Evolutionary conservation across 92 coral and sea anemone genomes (phyloP).

Genomic region (Siderastrea siderea): DNA sequence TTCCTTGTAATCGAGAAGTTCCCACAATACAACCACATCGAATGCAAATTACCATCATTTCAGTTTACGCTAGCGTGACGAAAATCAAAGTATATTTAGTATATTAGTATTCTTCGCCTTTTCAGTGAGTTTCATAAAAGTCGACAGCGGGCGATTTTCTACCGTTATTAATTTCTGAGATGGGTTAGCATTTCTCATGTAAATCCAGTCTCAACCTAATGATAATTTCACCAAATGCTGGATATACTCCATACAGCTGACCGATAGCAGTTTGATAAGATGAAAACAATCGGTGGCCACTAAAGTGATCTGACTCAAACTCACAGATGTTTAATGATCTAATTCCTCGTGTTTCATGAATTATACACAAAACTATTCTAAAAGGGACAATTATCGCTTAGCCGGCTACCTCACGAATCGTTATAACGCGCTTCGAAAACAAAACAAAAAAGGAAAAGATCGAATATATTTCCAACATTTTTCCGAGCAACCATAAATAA

Average conservation of each 20-base stretch:
- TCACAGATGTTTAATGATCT: not conserved
- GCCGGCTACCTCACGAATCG: not conserved
- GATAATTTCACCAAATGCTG: not conserved
- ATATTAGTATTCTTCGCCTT: not conserved
- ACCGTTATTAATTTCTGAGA: not conserved
- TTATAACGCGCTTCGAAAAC: not conserved
- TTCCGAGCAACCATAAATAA: constrained; percentile 12
- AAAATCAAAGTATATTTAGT: constrained; percentile 6
- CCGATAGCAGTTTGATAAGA: not conserved
- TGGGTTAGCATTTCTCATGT: not conserved
- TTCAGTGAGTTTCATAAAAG: not conserved
- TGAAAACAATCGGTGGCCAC: not conserved
- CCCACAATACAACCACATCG: not conserved
- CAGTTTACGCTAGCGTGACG: not conserved
- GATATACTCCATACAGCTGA: not conserved
- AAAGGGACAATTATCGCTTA: not conserved
- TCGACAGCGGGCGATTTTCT: not conserved
- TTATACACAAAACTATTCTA: not conserved
- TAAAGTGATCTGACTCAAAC: not conserved
- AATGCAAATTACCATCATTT: not conserved
- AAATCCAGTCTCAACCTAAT: not conserved
- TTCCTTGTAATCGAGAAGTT: not conserved
- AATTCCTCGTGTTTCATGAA: not conserved
- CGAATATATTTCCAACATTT: not conserved
- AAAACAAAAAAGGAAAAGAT: not conserved